phyloP scores from a whole-genome alignment of 2,888 invertebrate genomes.

The Dicyrtomina minuta region DNA sequence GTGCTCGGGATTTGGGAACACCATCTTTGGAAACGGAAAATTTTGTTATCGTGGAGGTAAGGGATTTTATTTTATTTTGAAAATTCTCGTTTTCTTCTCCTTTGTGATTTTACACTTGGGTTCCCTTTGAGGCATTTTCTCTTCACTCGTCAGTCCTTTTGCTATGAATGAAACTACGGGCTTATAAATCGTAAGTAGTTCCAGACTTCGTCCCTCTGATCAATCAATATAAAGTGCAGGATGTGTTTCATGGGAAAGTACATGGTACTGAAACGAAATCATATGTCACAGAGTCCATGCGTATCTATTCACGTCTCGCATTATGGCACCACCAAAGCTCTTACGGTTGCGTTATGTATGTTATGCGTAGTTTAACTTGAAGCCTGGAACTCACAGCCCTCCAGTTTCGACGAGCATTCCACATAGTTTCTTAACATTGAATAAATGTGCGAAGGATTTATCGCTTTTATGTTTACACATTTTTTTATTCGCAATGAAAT shows the following conservation, averaged over 20 bases:
- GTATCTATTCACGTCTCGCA: too few species aligned
- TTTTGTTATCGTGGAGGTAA: constrained; percentile 73
- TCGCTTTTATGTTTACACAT: background rate
- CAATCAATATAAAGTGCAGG: constrained; percentile 26
- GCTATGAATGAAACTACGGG: too few species aligned
- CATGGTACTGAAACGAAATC: too few species aligned
- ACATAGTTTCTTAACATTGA: constrained; percentile 15
- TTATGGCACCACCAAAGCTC: too few species aligned
- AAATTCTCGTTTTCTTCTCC: constrained; percentile 8
- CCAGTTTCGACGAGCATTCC: background rate
- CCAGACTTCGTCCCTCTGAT: constrained; percentile 11
- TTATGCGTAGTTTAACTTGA: constrained; percentile 17
- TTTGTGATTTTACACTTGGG: constrained; percentile 31
- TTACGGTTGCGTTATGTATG: too few species aligned
- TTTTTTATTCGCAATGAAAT: background rate
- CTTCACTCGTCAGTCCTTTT: constrained; percentile 2
- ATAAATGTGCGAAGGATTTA: constrained; percentile 18
- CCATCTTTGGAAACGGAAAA: constrained; percentile 78
- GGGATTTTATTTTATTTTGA: constrained; percentile 21
- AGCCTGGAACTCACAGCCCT: too few species aligned
- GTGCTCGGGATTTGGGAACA: constrained; percentile 81
- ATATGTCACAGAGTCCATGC: too few species aligned
- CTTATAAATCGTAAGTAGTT: constrained; percentile 6
- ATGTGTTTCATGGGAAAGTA: too few species aligned
- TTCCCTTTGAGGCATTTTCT: background rate